These are phyloP conservation scores for Phoebastria nigripes DNA, from an alignment of 2,797 vertebrate species.

Conservation along the genomic window DNA sequence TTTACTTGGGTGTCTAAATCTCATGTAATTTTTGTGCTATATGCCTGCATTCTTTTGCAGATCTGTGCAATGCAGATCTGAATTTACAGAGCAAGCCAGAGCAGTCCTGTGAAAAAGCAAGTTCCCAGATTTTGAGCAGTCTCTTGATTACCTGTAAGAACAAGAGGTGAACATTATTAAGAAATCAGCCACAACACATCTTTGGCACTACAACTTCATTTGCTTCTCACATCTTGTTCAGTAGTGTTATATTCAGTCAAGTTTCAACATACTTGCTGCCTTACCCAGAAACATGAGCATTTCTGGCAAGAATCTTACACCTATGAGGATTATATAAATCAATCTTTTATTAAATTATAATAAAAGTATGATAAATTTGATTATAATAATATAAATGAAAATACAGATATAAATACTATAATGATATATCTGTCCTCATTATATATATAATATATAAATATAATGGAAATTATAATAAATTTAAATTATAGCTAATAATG, in stretches of 20 bases:
- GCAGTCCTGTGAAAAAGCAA: background rate
- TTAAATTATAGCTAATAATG: background rate
- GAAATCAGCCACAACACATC: background rate
- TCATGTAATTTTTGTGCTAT: background rate
- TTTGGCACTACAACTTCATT: background rate
- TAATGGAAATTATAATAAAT: background rate
- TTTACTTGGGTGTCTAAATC: background rate
- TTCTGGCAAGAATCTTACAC: background rate
- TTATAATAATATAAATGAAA: background rate
- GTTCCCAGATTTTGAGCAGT: background rate
- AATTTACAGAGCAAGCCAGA: background rate
- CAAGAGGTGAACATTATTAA: background rate
- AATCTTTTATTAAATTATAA: background rate
- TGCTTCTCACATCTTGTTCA: background rate
- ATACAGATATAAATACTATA: background rate
- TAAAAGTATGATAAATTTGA: background rate
- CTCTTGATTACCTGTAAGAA: background rate
- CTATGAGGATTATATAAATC: background rate
- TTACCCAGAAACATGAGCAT: background rate
- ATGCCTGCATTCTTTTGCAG: background rate
- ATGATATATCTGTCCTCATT: background rate
- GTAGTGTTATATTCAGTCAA: background rate
- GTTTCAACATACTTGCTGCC: background rate
- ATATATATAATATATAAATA: background rate
- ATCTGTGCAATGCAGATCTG: background rate